These are phyloP conservation scores for Limnodromus scolopaceus DNA, from an alignment of 2,797 vertebrate genomes.

Conservation along the genomic window DNA sequence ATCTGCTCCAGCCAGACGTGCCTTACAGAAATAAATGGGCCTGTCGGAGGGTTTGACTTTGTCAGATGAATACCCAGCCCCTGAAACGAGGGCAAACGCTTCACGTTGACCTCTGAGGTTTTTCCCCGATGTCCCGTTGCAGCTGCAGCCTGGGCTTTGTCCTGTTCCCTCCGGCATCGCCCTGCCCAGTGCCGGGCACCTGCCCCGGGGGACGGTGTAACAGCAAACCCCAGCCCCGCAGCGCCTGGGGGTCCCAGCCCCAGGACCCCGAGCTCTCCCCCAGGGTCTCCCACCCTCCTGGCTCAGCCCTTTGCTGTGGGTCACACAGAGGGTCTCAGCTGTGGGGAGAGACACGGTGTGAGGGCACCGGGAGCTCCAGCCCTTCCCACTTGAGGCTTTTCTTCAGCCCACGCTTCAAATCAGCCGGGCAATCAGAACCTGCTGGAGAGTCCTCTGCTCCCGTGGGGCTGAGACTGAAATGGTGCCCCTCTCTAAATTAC, in stretches of 20 bases:
- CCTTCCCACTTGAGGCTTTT: not conserved
- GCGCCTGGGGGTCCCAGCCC: rapidly evolving
- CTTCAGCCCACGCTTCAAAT: not conserved
- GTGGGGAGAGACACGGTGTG: not conserved
- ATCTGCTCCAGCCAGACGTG: not conserved
- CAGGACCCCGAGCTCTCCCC: not conserved
- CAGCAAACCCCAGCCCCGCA: not conserved
- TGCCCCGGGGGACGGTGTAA: rapidly evolving
- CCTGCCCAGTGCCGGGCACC: not conserved
- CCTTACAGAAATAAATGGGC: not conserved
- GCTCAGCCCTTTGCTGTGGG: not conserved
- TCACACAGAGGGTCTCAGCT: not conserved
- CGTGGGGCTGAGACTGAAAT: not conserved
- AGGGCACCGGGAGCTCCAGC: not conserved
- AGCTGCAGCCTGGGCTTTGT: not conserved
- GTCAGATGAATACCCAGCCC: not conserved
- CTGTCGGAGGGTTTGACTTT: not conserved
- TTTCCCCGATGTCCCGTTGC: not conserved
- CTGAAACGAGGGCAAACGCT: rapidly evolving
- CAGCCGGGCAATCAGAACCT: not conserved
- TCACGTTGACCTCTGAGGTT: rapidly evolving
- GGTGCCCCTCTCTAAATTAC: not conserved
- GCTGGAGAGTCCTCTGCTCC: not conserved
- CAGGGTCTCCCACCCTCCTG: too few species aligned
- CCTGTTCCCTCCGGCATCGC: rapidly evolving